These are phyloP conservation scores for Platichthys stellatus DNA, from an alignment of 2,113 vertebrate genomes.

Conservation along the genomic window DNA sequence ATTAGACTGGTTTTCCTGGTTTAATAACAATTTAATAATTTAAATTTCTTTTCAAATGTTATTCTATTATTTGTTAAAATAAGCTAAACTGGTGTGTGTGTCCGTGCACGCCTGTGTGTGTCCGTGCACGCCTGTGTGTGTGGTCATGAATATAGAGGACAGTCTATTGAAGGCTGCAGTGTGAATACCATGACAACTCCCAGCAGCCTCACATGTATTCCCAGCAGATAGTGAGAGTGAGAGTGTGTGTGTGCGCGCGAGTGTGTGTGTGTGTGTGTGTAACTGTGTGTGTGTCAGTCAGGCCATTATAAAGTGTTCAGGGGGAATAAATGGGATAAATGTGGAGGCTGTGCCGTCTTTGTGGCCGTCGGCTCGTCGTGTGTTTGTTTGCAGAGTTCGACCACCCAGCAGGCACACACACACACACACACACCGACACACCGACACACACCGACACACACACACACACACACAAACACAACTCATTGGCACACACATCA, in stretches of 20 bases:
- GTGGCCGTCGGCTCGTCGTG: slow-evolving; percentile 30
- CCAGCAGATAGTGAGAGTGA: neutral
- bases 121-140: neutral
- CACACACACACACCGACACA: neutral
- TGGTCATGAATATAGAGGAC: neutral
- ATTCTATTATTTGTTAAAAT: too few species aligned
- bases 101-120: neutral
- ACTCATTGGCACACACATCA: too few species aligned
- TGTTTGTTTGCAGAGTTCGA: slow-evolving; percentile 59
- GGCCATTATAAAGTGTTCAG: slow-evolving; percentile 59
- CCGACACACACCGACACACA: too few species aligned
- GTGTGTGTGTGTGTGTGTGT: slow-evolving; percentile 82
- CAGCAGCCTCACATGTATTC: neutral
- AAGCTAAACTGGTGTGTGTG: neutral
- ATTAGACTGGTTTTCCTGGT: too few species aligned
- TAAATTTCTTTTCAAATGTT: neutral
- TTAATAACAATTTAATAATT: too few species aligned
- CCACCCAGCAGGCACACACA: slow-evolving; percentile 19
- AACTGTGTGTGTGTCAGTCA: neutral
- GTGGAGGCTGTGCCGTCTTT: slow-evolving; percentile 58
- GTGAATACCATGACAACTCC: neutral
- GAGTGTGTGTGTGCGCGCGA: neutral
- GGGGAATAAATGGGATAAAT: slow-evolving; percentile 67
- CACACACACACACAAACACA: too few species aligned
- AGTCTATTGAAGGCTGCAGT: neutral